Evolutionary conservation across 1,140 invertebrate genomes (phyloP).

Genomic region (Heliothis virescens): DNA sequence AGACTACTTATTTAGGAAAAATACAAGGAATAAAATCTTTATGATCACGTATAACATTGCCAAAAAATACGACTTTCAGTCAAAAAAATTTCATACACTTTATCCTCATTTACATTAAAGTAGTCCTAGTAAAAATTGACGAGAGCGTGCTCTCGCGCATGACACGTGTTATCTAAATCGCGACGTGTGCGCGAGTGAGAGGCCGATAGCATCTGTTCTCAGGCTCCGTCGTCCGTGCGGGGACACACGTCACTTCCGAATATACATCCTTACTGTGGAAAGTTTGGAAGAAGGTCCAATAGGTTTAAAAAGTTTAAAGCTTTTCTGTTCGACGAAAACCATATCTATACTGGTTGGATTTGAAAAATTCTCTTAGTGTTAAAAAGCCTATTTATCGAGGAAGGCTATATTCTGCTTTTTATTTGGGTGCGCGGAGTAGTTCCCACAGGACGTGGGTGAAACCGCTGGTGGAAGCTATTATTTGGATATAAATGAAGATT

Average conservation of each 20-base stretch:
- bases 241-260: constrained; percentile 68
- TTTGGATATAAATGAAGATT: no score
- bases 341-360: no score
- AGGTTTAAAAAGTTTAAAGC: neutral
- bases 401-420: no score
- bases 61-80: no score
- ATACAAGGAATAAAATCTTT: neutral
- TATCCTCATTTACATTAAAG: constrained; percentile 32
- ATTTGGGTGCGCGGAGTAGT: no score
- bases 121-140: constrained; percentile 46
- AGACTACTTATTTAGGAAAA: no score
- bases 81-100: neutral
- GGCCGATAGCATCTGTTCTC: constrained; percentile 77
- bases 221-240: constrained; percentile 57
- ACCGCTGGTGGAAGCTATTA: no score
- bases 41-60: neutral
- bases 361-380: no score
- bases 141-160: constrained; percentile 46
- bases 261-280: constrained; percentile 39
- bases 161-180: constrained; percentile 65
- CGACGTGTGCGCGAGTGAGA: constrained; percentile 69
- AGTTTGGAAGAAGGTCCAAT: neutral
- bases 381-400: no score
- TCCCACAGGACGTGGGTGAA: no score
- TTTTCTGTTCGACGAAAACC: no score